A percentile compares a stretch with the other conserved stretches of the same genome.
Evolutionary conservation across 2,888 invertebrate species (phyloP).

Genomic region (Lycophotia porphyrea): DNA sequence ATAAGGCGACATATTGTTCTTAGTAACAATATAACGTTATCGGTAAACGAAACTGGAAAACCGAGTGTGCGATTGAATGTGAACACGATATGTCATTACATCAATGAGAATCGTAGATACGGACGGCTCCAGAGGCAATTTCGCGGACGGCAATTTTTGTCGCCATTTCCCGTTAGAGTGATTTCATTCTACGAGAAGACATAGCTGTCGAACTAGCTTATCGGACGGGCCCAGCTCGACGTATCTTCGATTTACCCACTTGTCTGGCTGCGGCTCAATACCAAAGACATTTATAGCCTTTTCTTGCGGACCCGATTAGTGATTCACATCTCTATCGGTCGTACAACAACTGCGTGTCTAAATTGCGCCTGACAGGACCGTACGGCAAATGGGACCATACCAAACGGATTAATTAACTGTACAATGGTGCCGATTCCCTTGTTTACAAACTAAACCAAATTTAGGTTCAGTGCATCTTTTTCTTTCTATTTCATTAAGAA

Average conservation of each 20-base stretch:
- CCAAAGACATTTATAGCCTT: slow-evolving; percentile 67
- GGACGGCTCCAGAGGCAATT: slow-evolving; percentile 78
- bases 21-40: slow-evolving; percentile 39
- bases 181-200: slow-evolving; percentile 79
- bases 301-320: slow-evolving; percentile 67
- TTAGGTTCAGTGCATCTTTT: no score
- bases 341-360: slow-evolving; percentile 57
- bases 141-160: slow-evolving; percentile 81
- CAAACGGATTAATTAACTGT: slow-evolving; percentile 80
- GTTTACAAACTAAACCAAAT: no score
- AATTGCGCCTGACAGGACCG: slow-evolving; percentile 62
- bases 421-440: no score
- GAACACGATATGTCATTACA: slow-evolving; percentile 70
- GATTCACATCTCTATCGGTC: slow-evolving; percentile 65
- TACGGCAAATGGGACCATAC: slow-evolving; percentile 77
- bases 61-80: slow-evolving; percentile 67
- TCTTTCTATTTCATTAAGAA: no score
- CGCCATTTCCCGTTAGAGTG: slow-evolving; percentile 82
- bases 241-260: slow-evolving; percentile 76
- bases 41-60: slow-evolving; percentile 42
- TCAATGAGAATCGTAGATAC: slow-evolving; percentile 73
- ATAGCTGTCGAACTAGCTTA: slow-evolving; percentile 79
- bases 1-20: slow-evolving; percentile 8
- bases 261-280: slow-evolving; percentile 60
- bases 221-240: slow-evolving; percentile 73